Conservation (phyloP, 2,797 vertebrate species). For the Apogon talboti region DNA sequence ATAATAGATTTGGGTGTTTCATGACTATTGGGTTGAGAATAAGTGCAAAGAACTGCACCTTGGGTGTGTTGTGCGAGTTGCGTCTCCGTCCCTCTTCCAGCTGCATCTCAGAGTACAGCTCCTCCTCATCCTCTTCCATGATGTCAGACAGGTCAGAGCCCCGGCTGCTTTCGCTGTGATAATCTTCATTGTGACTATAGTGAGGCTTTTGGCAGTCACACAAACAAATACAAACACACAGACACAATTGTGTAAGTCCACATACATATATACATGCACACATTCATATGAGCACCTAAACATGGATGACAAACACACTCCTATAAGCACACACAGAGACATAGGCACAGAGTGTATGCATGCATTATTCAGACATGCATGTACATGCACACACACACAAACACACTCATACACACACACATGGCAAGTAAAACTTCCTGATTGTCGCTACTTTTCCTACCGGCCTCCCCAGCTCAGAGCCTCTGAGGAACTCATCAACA, state of each 20-base stretch:
- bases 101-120: constrained; percentile 97
- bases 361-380: constrained; percentile 16
- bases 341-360: constrained; percentile 29
- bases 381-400: constrained; percentile 36
- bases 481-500: constrained; percentile 95
- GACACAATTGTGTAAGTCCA: constrained; percentile 76
- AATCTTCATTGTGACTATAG: constrained; percentile 93
- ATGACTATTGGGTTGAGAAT: constrained; percentile 63
- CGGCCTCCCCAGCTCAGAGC: constrained; percentile 94
- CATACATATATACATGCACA: constrained; percentile 58
- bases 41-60: constrained; percentile 87
- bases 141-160: constrained; percentile 98
- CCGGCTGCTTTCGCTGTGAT: constrained; percentile 96
- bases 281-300: constrained; percentile 37
- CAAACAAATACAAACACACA: constrained; percentile 75
- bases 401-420: constrained; percentile 25
- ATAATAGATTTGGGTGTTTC: constrained; percentile 51
- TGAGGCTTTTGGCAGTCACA: constrained; percentile 85
- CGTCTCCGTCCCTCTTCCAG: constrained; percentile 92
- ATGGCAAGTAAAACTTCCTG: constrained; percentile 8
- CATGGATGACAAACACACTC: constrained; percentile 8
- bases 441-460: constrained; percentile 76
- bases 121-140: constrained; percentile 99
- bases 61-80: constrained; percentile 91
- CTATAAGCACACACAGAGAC: constrained; percentile 31